phyloP scores from a whole-genome alignment of 1,140 invertebrate species.

The Diabrotica virgifera region DNA sequence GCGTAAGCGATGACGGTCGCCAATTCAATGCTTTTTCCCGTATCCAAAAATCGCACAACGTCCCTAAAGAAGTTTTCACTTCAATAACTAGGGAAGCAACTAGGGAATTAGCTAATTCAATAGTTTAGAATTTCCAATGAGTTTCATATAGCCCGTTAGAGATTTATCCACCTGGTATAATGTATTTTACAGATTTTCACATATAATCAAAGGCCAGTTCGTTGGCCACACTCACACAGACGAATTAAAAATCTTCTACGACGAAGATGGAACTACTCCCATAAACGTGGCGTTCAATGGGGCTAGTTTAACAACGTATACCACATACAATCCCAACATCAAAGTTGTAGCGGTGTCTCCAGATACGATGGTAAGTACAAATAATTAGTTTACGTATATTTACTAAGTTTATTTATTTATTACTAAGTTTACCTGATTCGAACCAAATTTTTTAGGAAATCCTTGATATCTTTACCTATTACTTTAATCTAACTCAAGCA shows the following conservation, averaged over 20 bases:
- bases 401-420: no score
- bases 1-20: no score
- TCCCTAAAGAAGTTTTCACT: no score
- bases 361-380: constrained; percentile 33
- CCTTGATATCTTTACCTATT: constrained; percentile 60
- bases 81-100: no score
- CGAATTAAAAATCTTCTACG: constrained; percentile 67
- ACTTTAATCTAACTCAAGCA: constrained; percentile 59
- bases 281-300: constrained; percentile 72
- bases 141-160: no score
- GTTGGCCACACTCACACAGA: constrained; percentile 79
- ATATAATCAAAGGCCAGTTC: constrained; percentile 72
- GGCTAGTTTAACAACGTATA: constrained; percentile 67
- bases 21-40: no score
- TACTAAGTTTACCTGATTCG: no score
- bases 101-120: no score
- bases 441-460: constrained; percentile 46
- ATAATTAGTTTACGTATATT: no score
- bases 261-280: constrained; percentile 38
- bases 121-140: no score
- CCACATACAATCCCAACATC: constrained; percentile 76
- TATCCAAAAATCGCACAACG: no score
- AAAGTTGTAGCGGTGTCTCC: constrained; percentile 68
- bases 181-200: constrained; percentile 44
- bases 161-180: background rate